Conservation (phyloP, 2,113 vertebrate genomes). For the Larimichthys polyactis region DNA sequence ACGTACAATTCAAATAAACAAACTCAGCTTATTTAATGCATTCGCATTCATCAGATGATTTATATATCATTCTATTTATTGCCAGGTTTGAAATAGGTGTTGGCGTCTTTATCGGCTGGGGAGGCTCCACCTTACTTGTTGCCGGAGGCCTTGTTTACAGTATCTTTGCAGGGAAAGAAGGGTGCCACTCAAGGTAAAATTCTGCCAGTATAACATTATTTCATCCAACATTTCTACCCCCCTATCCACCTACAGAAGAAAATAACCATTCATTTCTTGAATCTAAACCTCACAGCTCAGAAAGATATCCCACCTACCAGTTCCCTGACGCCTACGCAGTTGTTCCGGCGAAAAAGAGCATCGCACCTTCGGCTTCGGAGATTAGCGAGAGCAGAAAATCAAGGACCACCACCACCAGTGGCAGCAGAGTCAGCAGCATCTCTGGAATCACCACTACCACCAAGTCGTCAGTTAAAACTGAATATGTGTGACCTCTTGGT, state of each 20-base stretch:
- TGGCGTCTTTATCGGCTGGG: slow-evolving; percentile 95
- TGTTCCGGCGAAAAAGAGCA: slow-evolving; percentile 44
- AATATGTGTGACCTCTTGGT: slow-evolving; percentile 84
- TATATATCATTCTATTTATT: slow-evolving; percentile 29
- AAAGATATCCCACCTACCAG: slow-evolving; percentile 37
- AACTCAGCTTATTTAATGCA: not conserved
- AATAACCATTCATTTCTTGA: slow-evolving; percentile 21
- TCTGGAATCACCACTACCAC: slow-evolving; percentile 56
- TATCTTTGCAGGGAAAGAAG: slow-evolving; percentile 82
- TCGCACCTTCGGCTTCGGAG: slow-evolving; percentile 34
- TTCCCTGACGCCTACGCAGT: slow-evolving; percentile 44
- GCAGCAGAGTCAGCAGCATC: slow-evolving; percentile 67
- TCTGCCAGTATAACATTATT: not conserved
- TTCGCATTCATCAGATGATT: not conserved
- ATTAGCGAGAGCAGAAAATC: slow-evolving; percentile 48
- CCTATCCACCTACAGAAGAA: not conserved
- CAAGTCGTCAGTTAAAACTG: slow-evolving; percentile 81
- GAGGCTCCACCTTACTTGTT: slow-evolving; percentile 91
- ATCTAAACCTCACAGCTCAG: slow-evolving; percentile 54
- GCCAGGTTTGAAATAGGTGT: slow-evolving; percentile 95
- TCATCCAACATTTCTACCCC: not conserved
- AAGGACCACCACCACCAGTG: slow-evolving; percentile 42
- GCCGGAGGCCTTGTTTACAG: slow-evolving; percentile 91
- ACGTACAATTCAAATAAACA: slow-evolving; percentile 67
- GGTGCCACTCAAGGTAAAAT: slow-evolving; percentile 74